phyloP scores from a whole-genome alignment of 2,888 invertebrate genomes.

The Seira musarum region DNA sequence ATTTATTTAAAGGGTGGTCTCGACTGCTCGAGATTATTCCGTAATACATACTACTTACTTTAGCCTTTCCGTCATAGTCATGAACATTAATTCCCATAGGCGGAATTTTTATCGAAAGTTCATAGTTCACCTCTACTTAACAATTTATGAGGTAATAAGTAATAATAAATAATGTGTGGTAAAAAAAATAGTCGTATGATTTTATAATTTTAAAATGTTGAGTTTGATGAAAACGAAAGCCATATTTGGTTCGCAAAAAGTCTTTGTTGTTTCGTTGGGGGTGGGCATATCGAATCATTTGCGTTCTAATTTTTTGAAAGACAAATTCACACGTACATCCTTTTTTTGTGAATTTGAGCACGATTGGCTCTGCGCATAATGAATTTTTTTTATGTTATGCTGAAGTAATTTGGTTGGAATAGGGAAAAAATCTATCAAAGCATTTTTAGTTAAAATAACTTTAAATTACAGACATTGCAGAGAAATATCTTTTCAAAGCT shows the following conservation, averaged over 20 bases:
- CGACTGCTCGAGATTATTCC: not conserved
- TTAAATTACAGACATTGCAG: no score
- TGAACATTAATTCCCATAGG: not conserved
- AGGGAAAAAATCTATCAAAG: no score
- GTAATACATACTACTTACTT: no score
- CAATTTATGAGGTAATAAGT: not conserved
- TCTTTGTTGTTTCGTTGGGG: no score
- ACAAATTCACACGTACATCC: not conserved
- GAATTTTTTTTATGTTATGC: not conserved
- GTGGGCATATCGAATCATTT: not conserved
- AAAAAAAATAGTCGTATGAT: no score
- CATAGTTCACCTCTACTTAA: not conserved
- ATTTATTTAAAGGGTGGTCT: not conserved
- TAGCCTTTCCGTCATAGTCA: not conserved
- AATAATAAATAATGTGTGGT: no score
- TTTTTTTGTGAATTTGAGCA: not conserved
- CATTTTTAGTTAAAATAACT: no score
- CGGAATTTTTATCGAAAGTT: not conserved
- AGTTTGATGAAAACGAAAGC: no score
- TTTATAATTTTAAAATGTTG: no score
- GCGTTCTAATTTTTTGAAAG: not conserved
- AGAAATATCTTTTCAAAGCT: no score
- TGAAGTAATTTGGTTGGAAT: no score
- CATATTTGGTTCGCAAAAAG: no score
- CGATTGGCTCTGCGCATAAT: not conserved